Base-by-base conservation (phyloP, 1,140 invertebrate species). In the Neodiprion pinetum region DNA sequence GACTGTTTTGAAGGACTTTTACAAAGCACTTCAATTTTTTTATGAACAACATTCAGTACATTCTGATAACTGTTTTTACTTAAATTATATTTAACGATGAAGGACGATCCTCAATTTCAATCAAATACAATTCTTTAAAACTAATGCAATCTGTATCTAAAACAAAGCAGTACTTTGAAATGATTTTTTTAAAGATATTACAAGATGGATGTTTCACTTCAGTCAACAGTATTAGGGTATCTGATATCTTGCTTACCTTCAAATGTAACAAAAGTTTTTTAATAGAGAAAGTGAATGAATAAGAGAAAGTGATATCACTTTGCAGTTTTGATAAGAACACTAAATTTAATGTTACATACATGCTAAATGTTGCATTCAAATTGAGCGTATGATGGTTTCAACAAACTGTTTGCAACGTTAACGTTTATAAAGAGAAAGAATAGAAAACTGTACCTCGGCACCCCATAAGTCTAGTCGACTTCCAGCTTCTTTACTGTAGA, bases 401-500 rank as follows among this genome's bases (percentile, higher is more conserved):
- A 23, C 66, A 50, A 49, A 61, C 9, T 7, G 49, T 50, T 70
- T n/a, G 48, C 12, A 40, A 28, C 67, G 28, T 40, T 40, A 40
- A 40, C 28, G 2, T 48, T 40, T 65, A 40, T 67, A 49, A 21
- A 9, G 48, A 74, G 65, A 28, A 3, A 28, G 17, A 53, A 75
- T n/a, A 65, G 72, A 72, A 70, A 40, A 40, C 28, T 79, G 71
- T 88, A 91, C 90, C 88, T 92, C 91, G 28, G 92, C 93, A 78
- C 92, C 94, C 94, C 94, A 95, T 73, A 95, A 84, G 76, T 93
- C 91, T 9, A 79, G 81, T 77, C 92, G 90, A 4, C 79, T 89
- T 28, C 93, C 94, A 81, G 92, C 92, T 76, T 91, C 90, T 87
- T 95, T 95, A 83, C 94, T 95, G 75, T 89, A 92, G 75, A 96